Percentiles rank a stretch among this genome's conserved stretches.
Conservation (phyloP, 2,113 vertebrate genomes). For the Atherinomorus stipes region DNA sequence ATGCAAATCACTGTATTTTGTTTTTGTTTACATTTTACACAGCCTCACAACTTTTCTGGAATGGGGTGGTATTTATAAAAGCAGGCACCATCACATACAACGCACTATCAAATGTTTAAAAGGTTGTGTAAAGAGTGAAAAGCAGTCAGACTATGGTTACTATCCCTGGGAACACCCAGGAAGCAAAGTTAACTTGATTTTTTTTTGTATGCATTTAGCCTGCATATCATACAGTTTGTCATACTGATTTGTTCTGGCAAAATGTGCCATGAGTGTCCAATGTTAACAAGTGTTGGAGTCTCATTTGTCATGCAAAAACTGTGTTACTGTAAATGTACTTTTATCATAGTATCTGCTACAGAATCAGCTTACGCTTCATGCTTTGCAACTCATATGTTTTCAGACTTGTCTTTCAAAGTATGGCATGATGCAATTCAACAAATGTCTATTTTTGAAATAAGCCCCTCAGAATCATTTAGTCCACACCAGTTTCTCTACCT, state of each 20-base stretch:
- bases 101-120: neutral
- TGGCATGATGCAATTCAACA: neutral
- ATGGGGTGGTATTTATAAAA: no score
- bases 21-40: no score
- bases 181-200: no score
- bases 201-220: no score
- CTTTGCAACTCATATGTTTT: neutral
- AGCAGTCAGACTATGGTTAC: slow-evolving; percentile 61
- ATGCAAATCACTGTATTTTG: no score
- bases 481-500: neutral
- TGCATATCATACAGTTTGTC: no score
- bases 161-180: slow-evolving; percentile 2
- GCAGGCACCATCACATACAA: no score
- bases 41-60: no score
- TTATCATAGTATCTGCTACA: neutral
- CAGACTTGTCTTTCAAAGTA: neutral
- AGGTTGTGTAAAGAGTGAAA: slow-evolving; percentile 24
- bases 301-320: neutral
- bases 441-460: neutral
- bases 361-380: neutral
- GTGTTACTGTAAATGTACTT: neutral
- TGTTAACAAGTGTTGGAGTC: no score
- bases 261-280: no score
- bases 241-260: no score
- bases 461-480: neutral